Conservation (phyloP, 2,888 invertebrate genomes). For the Pandemis cinnamomeana region DNA sequence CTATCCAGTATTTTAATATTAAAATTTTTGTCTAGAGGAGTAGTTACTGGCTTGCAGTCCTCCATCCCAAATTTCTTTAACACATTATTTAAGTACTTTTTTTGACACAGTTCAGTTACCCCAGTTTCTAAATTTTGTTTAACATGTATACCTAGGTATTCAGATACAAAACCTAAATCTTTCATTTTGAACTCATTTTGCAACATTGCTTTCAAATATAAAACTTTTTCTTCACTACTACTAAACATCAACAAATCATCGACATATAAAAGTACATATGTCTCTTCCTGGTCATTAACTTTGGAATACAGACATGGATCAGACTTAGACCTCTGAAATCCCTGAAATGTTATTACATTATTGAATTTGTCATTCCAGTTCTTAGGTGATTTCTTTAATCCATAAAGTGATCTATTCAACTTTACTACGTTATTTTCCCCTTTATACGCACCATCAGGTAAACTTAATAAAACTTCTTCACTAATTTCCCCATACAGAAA, state of each 20-base stretch:
- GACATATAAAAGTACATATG: constrained; percentile 41
- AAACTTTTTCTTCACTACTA: constrained; percentile 19
- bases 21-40: constrained; percentile 44
- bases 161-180: constrained; percentile 42
- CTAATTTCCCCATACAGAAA: constrained; percentile 32
- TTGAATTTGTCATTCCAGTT: constrained; percentile 43
- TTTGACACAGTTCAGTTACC: constrained; percentile 42
- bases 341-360: constrained; percentile 33
- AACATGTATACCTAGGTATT: constrained; percentile 44
- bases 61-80: constrained; percentile 44
- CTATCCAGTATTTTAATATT: constrained; percentile 38
- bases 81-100: constrained; percentile 32
- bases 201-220: constrained; percentile 18
- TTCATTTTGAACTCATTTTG: constrained; percentile 45
- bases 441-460: constrained; percentile 39
- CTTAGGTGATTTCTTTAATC: constrained; percentile 36
- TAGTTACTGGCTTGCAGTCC: constrained; percentile 43
- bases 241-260: constrained; percentile 39
- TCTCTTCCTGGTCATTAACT: constrained; percentile 13
- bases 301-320: constrained; percentile 40
- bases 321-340: constrained; percentile 35
- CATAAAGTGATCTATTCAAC: constrained; percentile 42
- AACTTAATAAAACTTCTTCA: constrained; percentile 23
- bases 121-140: constrained; percentile 41
- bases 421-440: constrained; percentile 37